phyloP scores from a whole-genome alignment of 2,888 invertebrate genomes.

The Thereva nobilitata region DNA sequence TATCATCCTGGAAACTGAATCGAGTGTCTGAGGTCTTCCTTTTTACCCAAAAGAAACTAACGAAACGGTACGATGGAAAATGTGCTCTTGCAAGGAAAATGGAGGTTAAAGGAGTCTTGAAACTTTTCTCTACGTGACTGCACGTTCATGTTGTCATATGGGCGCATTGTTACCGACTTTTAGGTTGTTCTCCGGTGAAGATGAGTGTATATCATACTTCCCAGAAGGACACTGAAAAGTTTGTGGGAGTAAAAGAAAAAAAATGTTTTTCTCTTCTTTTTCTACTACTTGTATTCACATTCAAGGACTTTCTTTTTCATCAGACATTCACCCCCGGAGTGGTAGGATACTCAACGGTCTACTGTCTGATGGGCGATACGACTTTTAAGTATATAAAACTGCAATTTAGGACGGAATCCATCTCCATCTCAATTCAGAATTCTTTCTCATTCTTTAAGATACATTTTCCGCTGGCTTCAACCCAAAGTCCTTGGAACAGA shows the following conservation, averaged over 20 bases:
- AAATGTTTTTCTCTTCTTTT: neutral
- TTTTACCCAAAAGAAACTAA: conserved; percentile 16
- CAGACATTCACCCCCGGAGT: conserved; percentile 23
- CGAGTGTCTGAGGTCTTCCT: conserved; percentile 18
- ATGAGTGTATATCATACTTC: neutral
- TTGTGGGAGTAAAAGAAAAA: neutral
- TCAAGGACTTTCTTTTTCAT: conserved; percentile 30
- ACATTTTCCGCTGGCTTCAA: neutral
- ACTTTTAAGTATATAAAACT: conserved; percentile 29
- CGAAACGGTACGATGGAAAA: neutral
- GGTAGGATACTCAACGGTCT: neutral
- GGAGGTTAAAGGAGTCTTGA: conserved; percentile 18
- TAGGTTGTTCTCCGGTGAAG: conserved; percentile 18
- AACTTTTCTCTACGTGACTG: conserved; percentile 35
- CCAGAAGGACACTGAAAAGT: conserved; percentile 26
- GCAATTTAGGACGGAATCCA: conserved; percentile 28
- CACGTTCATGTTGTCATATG: conserved; percentile 27
- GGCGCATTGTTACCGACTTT: conserved; percentile 25
- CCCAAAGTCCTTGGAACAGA: conserved; percentile 3
- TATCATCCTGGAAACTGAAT: conserved; percentile 24
- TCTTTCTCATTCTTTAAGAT: neutral
- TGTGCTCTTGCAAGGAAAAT: conserved; percentile 14
- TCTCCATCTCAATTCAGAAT: conserved; percentile 26
- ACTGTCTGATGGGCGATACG: conserved; percentile 15
- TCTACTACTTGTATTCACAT: conserved; percentile 21